Conservation (phyloP, 2,797 vertebrate species). For the Cirrhinus mrigala region DNA sequence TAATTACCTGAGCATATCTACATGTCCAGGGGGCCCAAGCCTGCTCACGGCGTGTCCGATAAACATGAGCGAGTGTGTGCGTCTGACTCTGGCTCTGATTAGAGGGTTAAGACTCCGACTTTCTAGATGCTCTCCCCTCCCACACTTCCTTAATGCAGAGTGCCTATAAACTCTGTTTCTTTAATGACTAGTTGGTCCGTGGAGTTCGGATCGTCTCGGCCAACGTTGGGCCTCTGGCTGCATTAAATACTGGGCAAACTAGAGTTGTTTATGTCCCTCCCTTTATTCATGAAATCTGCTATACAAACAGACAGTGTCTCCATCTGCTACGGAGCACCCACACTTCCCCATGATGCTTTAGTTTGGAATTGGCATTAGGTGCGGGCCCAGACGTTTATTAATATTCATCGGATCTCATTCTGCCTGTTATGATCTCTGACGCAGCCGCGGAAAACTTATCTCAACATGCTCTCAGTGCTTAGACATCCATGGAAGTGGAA, state of each 20-base stretch:
- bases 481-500: conserved; percentile 69
- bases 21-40: conserved; percentile 50
- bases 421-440: conserved; percentile 50
- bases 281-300: conserved; percentile 54
- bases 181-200: conserved; percentile 47
- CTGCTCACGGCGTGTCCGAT: conserved; percentile 43
- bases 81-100: conserved; percentile 48
- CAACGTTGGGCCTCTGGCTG: conserved; percentile 36
- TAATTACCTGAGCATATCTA: conserved; percentile 65
- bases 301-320: conserved; percentile 51
- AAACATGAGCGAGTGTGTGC: conserved; percentile 50
- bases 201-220: conserved; percentile 37
- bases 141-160: neutral
- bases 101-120: conserved; percentile 44
- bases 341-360: conserved; percentile 17
- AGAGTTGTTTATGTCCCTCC: conserved; percentile 28
- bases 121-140: conserved; percentile 6
- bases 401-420: conserved; percentile 57
- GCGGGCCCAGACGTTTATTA: conserved; percentile 50
- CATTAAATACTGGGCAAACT: conserved; percentile 40
- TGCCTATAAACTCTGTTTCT: conserved; percentile 20
- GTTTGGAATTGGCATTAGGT: conserved; percentile 25
- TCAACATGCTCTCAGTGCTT: conserved; percentile 56
- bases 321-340: conserved; percentile 47
- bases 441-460: conserved; percentile 51